Conservation (phyloP, 2,797 vertebrate genomes). For the Orestias chungarensis region DNA sequence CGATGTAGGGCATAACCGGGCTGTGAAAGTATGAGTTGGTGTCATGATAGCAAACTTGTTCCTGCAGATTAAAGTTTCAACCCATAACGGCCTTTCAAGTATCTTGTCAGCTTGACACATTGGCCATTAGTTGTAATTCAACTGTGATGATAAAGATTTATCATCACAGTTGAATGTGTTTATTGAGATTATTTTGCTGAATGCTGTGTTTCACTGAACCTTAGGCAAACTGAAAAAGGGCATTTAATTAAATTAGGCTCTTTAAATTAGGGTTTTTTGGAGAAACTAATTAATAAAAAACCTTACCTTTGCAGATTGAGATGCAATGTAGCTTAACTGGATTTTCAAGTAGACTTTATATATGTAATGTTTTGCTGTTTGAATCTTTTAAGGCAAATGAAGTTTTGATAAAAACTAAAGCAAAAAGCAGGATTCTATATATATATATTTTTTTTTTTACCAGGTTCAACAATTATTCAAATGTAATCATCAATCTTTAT, state of each 20-base stretch:
- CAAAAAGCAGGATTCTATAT: background rate
- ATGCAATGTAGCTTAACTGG: background rate
- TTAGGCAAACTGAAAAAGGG: background rate
- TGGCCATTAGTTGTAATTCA: too few relatives aligned
- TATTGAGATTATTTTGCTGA: background rate
- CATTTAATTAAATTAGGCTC: background rate
- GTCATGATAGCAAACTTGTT: background rate
- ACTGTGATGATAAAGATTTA: too few relatives aligned
- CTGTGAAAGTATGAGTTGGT: background rate
- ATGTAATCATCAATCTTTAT: too few relatives aligned
- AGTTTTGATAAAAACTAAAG: background rate
- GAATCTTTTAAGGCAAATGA: background rate
- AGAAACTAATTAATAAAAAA: background rate
- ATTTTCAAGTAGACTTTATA: background rate
- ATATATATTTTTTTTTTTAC: too few relatives aligned
- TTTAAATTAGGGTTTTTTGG: background rate
- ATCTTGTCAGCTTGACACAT: too few relatives aligned
- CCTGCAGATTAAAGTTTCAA: background rate
- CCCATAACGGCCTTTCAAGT: background rate
- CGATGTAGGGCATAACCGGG: background rate
- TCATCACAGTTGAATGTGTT: background rate
- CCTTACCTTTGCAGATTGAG: background rate
- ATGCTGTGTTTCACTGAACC: background rate
- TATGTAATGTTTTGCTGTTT: background rate
- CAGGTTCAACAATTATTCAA: too few relatives aligned